Percentiles rank a stretch among this genome's conserved stretches.
Evolutionary conservation across 2,113 vertebrate species (phyloP).

Genomic region (Lethenteron reissneri): DNA sequence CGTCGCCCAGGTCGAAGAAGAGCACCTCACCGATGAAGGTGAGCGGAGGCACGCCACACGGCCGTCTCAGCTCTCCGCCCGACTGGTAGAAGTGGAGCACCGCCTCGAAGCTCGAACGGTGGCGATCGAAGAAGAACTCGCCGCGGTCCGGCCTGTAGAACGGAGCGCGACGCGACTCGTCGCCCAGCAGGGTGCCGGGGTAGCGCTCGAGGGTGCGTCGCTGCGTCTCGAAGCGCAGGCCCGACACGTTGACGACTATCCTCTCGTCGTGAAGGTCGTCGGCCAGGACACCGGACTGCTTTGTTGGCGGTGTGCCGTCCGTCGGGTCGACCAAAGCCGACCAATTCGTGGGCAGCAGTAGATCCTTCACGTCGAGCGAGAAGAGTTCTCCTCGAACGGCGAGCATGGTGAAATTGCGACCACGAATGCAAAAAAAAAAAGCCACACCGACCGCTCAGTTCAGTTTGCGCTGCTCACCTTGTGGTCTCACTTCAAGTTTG

Average conservation of each 20-base stretch:
- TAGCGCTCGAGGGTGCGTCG: not conserved
- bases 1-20: slow-evolving; percentile 4
- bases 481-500: too few species aligned
- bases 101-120: not conserved
- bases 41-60: not conserved
- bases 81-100: slow-evolving; percentile 1
- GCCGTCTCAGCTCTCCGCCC: not conserved
- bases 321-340: too few species aligned
- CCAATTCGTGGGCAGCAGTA: too few species aligned
- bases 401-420: too few species aligned
- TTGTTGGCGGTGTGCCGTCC: too few species aligned
- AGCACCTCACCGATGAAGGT: not conserved
- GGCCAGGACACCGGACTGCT: too few species aligned
- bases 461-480: too few species aligned
- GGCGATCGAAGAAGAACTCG: slow-evolving; percentile 5
- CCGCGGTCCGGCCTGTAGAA: not conserved
- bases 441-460: too few species aligned
- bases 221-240: not conserved
- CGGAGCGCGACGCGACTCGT: not conserved
- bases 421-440: too few species aligned
- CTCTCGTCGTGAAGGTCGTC: not conserved
- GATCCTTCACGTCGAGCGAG: too few species aligned
- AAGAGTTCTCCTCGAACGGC: too few species aligned
- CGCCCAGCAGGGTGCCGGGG: slow-evolving; percentile 2
- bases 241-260: slow-evolving; percentile 3